phyloP scores from a whole-genome alignment of 2,888 invertebrate genomes.

The Lampropteryx suffumata region DNA sequence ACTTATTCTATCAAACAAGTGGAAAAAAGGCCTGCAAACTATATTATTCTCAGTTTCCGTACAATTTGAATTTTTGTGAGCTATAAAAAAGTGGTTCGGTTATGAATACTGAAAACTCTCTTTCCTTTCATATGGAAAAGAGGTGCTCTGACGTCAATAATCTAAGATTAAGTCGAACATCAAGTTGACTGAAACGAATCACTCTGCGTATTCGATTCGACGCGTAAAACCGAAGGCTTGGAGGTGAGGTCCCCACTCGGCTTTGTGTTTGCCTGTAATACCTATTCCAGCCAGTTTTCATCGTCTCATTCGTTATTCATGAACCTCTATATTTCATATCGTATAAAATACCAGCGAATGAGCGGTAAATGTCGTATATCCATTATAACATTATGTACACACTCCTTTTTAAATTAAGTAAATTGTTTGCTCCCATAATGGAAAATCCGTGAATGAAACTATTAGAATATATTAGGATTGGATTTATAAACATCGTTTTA shows the following conservation, averaged over 20 bases:
- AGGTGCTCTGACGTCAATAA: conserved; percentile 22
- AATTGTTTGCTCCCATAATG: conserved; percentile 6
- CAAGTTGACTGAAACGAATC: conserved; percentile 31
- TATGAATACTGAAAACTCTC: conserved; percentile 18
- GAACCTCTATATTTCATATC: conserved; percentile 59
- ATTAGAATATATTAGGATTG: background rate
- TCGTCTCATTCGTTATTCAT: conserved; percentile 65
- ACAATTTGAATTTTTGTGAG: conserved; percentile 18
- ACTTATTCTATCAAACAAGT: no score
- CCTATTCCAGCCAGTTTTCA: conserved; percentile 54
- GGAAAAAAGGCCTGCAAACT: conserved; percentile 1
- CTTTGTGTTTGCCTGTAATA: conserved; percentile 38
- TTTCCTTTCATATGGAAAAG: conserved; percentile 14
- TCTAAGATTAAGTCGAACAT: conserved; percentile 25
- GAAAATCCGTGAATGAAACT: conserved; percentile 8
- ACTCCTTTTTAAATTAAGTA: conserved; percentile 27
- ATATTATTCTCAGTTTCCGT: conserved; percentile 16
- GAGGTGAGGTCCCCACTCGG: conserved; percentile 17
- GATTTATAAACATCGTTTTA: no score
- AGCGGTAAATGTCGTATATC: conserved; percentile 33
- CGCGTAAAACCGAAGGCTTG: conserved; percentile 19
- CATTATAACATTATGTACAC: conserved; percentile 24
- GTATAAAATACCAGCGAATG: conserved; percentile 46
- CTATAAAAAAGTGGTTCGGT: conserved; percentile 17
- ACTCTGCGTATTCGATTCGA: conserved; percentile 22